These are phyloP conservation scores for Perognathus longimembris DNA, from an alignment of 2,113 vertebrate genomes.

Conservation along the genomic window DNA sequence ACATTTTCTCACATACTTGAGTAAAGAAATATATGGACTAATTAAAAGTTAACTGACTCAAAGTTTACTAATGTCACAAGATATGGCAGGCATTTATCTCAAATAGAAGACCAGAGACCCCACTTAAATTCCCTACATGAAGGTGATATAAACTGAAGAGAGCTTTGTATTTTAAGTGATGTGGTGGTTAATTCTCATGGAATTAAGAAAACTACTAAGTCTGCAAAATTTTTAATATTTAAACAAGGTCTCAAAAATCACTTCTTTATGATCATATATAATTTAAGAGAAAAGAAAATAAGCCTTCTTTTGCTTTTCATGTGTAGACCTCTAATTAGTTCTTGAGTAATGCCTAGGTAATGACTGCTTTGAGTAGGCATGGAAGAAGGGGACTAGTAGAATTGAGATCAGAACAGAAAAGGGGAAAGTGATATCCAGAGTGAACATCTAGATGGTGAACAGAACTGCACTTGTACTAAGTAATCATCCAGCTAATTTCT, in stretches of 20 bases:
- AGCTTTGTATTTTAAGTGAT: not conserved
- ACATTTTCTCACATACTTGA: conserved; percentile 26
- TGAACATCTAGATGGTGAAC: not conserved
- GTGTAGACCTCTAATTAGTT: not conserved
- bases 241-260: not conserved
- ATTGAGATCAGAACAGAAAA: not conserved
- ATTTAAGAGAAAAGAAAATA: not conserved
- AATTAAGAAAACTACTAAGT: not conserved
- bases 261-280: not conserved
- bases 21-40: not conserved
- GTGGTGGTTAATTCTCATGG: not conserved
- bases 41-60: conserved; percentile 34
- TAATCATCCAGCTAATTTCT: not conserved
- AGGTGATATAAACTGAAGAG: not conserved
- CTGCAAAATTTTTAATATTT: not conserved
- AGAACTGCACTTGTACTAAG: not conserved
- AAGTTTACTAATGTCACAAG: not conserved
- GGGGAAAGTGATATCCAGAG: not conserved
- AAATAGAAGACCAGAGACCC: not conserved
- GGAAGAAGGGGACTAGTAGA: not conserved
- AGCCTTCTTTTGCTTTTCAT: not conserved
- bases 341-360: not conserved
- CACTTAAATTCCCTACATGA: not conserved
- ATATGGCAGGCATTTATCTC: not conserved
- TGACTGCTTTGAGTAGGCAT: not conserved